Conservation (phyloP, 2,113 vertebrate species). For the Struthio camelus region DNA sequence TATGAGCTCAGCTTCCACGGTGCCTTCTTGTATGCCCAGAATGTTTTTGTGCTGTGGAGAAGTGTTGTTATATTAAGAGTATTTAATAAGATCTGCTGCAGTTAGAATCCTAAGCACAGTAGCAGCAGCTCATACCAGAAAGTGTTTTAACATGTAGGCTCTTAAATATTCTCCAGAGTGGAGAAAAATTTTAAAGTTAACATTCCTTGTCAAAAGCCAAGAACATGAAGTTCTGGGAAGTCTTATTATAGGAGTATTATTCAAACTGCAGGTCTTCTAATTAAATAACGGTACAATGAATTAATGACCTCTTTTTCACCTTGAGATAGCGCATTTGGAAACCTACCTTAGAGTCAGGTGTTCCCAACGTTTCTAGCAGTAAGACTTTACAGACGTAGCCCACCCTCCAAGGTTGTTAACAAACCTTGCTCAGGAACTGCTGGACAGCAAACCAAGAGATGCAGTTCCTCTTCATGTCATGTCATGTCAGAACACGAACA, state of each 20-base stretch:
- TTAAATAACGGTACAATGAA: neutral
- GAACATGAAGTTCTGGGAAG: neutral
- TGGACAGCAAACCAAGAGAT: neutral
- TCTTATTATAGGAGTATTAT: neutral
- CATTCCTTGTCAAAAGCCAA: neutral
- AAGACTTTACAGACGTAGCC: neutral
- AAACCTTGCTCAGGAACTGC: neutral
- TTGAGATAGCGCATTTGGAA: neutral
- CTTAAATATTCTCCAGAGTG: neutral
- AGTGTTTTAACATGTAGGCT: neutral
- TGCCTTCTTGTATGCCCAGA: neutral
- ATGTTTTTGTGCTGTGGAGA: neutral
- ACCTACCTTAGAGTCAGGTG: neutral
- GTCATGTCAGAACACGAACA: neutral
- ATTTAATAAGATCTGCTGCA: neutral
- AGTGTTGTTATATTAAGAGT: neutral
- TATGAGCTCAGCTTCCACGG: conserved; percentile 13
- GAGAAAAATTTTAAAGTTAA: neutral
- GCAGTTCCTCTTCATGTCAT: neutral
- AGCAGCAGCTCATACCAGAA: neutral
- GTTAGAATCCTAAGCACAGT: neutral
- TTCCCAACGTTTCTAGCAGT: neutral
- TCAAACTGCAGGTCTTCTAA: neutral
- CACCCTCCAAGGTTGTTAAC: neutral
- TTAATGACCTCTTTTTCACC: neutral